Percentiles rank a stretch among this genome's conserved stretches.
Conservation (phyloP, 2,113 vertebrate genomes). For the Fregetta grallaria region DNA sequence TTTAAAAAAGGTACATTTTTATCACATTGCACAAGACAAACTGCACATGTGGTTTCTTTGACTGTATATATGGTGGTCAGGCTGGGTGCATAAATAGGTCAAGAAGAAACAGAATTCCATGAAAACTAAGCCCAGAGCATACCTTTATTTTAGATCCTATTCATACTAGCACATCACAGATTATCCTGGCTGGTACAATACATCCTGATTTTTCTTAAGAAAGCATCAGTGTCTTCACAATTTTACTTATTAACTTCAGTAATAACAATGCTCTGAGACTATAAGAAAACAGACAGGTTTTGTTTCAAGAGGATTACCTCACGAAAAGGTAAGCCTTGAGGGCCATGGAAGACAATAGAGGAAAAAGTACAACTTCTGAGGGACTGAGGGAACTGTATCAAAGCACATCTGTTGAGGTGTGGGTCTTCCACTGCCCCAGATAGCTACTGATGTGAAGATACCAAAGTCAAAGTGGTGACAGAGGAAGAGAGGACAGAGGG, state of each 20-base stretch:
- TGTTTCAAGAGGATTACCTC: neutral
- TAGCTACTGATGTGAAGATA: neutral
- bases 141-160: neutral
- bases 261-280: neutral
- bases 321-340: neutral
- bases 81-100: neutral
- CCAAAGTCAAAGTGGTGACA: neutral
- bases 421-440: neutral
- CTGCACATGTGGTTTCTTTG: neutral
- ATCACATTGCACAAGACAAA: neutral
- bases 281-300: neutral
- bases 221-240: neutral
- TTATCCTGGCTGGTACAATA: neutral
- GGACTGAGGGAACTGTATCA: neutral
- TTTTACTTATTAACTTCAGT: neutral
- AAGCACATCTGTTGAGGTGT: neutral
- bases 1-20: neutral
- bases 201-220: neutral
- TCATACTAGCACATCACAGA: neutral
- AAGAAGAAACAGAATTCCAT: neutral
- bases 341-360: neutral
- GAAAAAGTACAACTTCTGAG: neutral
- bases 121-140: neutral
- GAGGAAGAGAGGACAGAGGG: neutral
- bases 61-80: neutral